These are phyloP conservation scores for Aelia acuminata DNA, from an alignment of 2,888 invertebrate genomes.

Conservation along the genomic window DNA sequence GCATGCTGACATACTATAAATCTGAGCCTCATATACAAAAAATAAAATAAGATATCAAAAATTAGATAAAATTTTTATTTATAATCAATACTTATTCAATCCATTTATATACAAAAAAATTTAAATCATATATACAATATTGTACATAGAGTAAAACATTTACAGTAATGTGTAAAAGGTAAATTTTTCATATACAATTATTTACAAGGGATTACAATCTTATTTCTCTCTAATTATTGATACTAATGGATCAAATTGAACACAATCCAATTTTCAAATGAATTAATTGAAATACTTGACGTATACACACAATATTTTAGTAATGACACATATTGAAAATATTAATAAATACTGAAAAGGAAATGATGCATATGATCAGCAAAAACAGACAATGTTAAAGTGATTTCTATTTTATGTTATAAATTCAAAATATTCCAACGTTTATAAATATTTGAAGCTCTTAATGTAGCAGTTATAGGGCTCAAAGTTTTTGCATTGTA, in stretches of 20 bases:
- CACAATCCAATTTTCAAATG: background rate
- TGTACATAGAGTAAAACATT: background rate
- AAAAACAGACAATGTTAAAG: background rate
- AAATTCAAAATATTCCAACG: background rate
- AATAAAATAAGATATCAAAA: no score
- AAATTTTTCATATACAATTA: background rate
- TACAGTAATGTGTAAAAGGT: background rate
- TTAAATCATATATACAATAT: background rate
- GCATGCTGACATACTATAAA: no score
- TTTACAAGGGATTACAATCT: background rate
- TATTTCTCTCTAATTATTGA: background rate
- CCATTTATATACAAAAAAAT: background rate
- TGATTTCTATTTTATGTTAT: background rate
- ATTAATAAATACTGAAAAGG: background rate
- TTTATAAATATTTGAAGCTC: background rate
- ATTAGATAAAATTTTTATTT: no score
- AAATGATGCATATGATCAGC: background rate
- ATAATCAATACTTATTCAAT: background rate
- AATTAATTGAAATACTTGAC: background rate
- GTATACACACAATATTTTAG: background rate
- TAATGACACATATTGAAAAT: background rate
- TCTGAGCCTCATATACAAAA: no score
- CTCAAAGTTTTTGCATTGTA: background rate
- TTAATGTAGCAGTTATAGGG: background rate
- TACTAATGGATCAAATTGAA: background rate